A percentile compares a stretch with the other conserved stretches of the same genome.
Evolutionary conservation across 2,797 vertebrate genomes (phyloP).

Genomic region (Podargus strigoides): DNA sequence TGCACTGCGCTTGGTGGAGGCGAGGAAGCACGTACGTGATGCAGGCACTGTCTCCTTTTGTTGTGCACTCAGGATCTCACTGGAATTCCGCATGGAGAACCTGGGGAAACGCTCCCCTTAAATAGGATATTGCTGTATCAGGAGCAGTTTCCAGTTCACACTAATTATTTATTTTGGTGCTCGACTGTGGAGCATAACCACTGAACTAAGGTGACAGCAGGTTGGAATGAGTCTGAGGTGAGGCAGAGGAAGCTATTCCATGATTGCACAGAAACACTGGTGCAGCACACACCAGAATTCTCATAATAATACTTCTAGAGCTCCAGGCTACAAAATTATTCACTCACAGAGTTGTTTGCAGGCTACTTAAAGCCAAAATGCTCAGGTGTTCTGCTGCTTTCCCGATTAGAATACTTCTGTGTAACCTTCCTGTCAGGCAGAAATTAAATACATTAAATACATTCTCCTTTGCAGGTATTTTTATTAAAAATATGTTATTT

Average conservation of each 20-base stretch:
- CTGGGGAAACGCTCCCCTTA: not conserved
- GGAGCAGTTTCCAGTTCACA: not conserved
- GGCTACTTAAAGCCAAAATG: not conserved
- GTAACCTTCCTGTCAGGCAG: not conserved
- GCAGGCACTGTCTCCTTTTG: not conserved
- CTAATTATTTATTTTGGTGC: not conserved
- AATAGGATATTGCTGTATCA: fast-evolving
- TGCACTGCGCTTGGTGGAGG: not conserved
- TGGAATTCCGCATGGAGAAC: not conserved
- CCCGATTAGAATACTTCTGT: not conserved
- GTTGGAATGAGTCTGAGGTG: not conserved
- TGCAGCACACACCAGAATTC: not conserved
- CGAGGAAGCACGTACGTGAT: fast-evolving
- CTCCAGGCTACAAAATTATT: not conserved
- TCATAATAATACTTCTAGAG: not conserved
- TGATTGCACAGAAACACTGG: not conserved
- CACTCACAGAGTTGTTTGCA: not conserved
- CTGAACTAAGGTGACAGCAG: not conserved
- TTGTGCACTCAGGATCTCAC: fast-evolving
- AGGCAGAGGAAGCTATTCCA: not conserved
- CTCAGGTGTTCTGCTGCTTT: not conserved
- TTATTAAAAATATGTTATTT: not conserved
- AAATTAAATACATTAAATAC: not conserved
- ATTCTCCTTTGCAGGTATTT: not conserved
- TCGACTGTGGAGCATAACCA: not conserved